Evolutionary conservation across 2,888 invertebrate species (phyloP), one percentile per base, ranked within the genome.

Genomic region (Pharmacophagus antenor): DNA sequence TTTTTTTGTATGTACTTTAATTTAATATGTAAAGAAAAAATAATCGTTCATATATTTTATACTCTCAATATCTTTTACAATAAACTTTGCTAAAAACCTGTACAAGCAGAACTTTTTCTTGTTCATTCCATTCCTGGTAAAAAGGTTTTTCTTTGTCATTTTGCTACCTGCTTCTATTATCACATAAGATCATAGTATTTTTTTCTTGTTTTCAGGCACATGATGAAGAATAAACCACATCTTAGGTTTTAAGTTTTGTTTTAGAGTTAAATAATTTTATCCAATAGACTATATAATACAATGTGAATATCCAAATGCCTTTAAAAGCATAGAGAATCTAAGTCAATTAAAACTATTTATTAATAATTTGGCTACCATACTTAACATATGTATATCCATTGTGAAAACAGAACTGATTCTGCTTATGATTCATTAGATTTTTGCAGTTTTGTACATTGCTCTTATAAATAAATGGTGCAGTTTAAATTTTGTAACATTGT

Each of bases 181-280:
- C n/a, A 37, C 42, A 44, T 18, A 44, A 44, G 18, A 18, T 42
- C 18, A n/a, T n/a, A 17, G 5, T 18, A 44, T 8, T 44, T 44
- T 37, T 37, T n/a, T 68, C 70, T 74, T 88, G 82, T 86, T 83
- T 94, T 88, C 93, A 96, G 96, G 81, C 95, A 96, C 84, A 96
- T 97, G 92, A 92, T 95, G 85, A 97, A 97, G 84, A 94, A 95
- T 86, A 97, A 98, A 81, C 95, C 96, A 41, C 96, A 97, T 79
- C 92, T 98, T 72, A 92, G 96, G 73, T 96, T 94, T 82, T 95
- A 86, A 84, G 74, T 74, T 68, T 73, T 18, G 76, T 81, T 79
- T 64, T 83, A 85, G 76, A 68, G 69, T 71, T 77, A 77, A 70
- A 76, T 61, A 79, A 76, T 74, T 79, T 70, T 82, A 84, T 77